These are phyloP conservation scores for Bradysia coprophila DNA, from an alignment of 1,140 invertebrate genomes.

Conservation along the genomic window DNA sequence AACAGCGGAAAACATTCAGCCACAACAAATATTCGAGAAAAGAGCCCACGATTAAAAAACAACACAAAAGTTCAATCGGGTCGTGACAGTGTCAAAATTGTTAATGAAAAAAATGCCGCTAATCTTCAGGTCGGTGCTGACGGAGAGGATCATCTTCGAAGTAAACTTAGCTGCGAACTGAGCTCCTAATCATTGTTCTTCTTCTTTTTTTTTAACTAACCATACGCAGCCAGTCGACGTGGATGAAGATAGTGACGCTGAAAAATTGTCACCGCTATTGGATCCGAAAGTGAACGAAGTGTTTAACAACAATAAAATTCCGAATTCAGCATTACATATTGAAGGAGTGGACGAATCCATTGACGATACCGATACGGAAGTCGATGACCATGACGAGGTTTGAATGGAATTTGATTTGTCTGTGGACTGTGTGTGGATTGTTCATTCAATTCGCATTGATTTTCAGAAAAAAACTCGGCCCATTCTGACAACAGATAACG, in stretches of 20 bases:
- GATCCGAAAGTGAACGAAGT: constrained; percentile 27
- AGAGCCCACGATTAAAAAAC: constrained; percentile 20
- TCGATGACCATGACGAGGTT: constrained; percentile 14
- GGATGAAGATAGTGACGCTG: constrained; percentile 63
- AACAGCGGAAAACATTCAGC: constrained; percentile 8
- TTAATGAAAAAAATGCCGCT: constrained; percentile 31
- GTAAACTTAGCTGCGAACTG: too few relatives aligned
- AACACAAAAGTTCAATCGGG: background rate
- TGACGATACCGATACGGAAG: constrained; percentile 31
- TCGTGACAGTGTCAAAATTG: constrained; percentile 29
- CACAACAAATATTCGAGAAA: constrained; percentile 11
- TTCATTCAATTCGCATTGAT: too few relatives aligned
- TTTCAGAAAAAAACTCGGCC: background rate
- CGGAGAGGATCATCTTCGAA: too few relatives aligned
- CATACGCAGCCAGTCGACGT: constrained; percentile 18
- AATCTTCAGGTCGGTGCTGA: constrained; percentile 5
- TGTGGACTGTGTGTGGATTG: too few relatives aligned
- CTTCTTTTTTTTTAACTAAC: constrained; percentile 7
- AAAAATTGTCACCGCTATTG: constrained; percentile 56
- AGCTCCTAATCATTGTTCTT: background rate
- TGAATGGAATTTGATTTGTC: background rate
- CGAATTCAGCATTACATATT: constrained; percentile 21
- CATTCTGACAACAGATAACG: background rate
- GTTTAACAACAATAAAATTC: constrained; percentile 18
- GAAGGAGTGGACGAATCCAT: constrained; percentile 30